Conservation (phyloP, 2,113 vertebrate species). For the Lepisosteus oculatus region DNA sequence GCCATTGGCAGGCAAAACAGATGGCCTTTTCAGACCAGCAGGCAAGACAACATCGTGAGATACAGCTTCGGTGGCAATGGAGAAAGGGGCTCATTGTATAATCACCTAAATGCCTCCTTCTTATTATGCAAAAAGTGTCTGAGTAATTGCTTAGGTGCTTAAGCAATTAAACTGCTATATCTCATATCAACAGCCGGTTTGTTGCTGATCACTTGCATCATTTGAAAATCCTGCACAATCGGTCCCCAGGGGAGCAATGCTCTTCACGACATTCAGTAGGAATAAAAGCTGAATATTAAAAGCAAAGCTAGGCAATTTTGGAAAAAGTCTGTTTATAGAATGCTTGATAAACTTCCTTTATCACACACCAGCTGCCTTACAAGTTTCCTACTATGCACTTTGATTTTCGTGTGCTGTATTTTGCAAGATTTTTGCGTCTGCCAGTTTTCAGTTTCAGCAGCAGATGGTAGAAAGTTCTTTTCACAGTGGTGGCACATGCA, state of each 20-base stretch:
- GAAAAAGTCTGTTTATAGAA: not conserved
- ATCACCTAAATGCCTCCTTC: not conserved
- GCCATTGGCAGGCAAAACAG: conserved; percentile 17
- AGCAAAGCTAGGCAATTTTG: not conserved
- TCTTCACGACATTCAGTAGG: not conserved
- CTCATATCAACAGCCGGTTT: not conserved
- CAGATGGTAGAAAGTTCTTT: not conserved
- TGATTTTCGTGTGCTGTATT: not conserved
- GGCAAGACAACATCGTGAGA: not conserved
- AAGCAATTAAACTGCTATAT: not conserved
- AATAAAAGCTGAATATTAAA: not conserved
- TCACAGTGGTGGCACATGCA: too few species aligned
- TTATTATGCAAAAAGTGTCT: not conserved
- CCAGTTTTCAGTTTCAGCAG: not conserved
- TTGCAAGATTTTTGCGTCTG: not conserved
- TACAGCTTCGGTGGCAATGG: not conserved
- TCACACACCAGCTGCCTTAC: not conserved
- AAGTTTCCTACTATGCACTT: too few species aligned
- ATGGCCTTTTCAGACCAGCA: conserved; percentile 23
- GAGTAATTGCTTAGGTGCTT: not conserved
- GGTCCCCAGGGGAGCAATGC: not conserved
- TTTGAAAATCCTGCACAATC: not conserved
- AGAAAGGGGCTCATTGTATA: conserved; percentile 16
- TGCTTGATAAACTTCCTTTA: not conserved
- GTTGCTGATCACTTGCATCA: not conserved